A percentile compares a stretch with the other conserved stretches of the same genome.
Evolutionary conservation across 2,888 invertebrate species (phyloP).

Genomic region (Acronicta alni): DNA sequence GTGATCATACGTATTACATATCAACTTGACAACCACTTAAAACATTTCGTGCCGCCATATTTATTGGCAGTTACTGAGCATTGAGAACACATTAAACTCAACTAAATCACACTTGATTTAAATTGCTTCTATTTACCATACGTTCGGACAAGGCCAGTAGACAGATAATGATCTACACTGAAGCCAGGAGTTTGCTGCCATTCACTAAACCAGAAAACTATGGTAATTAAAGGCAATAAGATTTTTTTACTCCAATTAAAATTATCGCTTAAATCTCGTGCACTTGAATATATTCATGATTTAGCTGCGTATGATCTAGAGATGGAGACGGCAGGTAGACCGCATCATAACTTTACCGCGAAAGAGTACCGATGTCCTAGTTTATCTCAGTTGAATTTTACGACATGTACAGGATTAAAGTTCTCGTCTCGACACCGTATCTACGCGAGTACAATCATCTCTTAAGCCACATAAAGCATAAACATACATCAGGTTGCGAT

Average conservation of each 20-base stretch:
- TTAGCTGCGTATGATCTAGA: not conserved
- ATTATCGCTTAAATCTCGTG: not conserved
- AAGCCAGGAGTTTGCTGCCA: slow-evolving; percentile 40
- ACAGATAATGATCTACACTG: slow-evolving; percentile 51
- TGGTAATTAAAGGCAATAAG: slow-evolving; percentile 33
- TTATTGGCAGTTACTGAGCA: slow-evolving; percentile 45
- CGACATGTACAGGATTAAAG: slow-evolving; percentile 38
- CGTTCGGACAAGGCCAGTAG: slow-evolving; percentile 58
- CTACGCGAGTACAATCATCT: slow-evolving; percentile 1
- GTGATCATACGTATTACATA: slow-evolving; percentile 15
- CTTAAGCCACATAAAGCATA: slow-evolving; percentile 1
- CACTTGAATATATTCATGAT: not conserved
- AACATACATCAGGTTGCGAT: not conserved
- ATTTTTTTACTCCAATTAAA: slow-evolving; percentile 5
- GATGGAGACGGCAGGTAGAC: slow-evolving; percentile 10
- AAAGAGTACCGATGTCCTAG: slow-evolving; percentile 26
- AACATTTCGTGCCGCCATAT: slow-evolving; percentile 36
- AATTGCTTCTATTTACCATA: slow-evolving; percentile 59
- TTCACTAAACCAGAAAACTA: slow-evolving; percentile 49
- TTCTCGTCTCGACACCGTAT: slow-evolving; percentile 9
- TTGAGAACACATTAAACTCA: slow-evolving; percentile 43
- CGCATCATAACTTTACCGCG: slow-evolving; percentile 31
- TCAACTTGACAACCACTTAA: slow-evolving; percentile 49
- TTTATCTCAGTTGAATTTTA: slow-evolving; percentile 32
- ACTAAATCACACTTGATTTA: slow-evolving; percentile 55